phyloP scores from a whole-genome alignment of 2,888 invertebrate species.

The Drosophila anomelani region DNA sequence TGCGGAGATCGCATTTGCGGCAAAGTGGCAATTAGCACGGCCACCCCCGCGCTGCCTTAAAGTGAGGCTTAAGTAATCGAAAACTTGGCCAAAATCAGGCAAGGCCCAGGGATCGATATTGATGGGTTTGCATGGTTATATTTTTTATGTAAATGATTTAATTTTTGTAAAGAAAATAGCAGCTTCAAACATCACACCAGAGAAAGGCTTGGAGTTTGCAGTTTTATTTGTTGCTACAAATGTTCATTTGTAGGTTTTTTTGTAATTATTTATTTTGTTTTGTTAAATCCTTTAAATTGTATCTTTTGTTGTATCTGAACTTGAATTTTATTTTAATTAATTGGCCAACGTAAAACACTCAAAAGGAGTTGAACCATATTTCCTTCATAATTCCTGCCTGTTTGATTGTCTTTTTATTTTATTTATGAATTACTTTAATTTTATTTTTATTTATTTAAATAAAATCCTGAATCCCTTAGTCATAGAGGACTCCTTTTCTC shows the following conservation, averaged over 20 bases:
- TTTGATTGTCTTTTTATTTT: background rate
- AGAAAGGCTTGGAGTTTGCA: background rate
- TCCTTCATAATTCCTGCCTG: background rate
- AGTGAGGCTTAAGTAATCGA: conserved; percentile 28
- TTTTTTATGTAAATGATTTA: background rate
- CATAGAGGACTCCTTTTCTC: background rate
- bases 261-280: too few species aligned
- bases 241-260: too few species aligned
- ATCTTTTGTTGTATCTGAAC: too few species aligned
- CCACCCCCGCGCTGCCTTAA: conserved; percentile 8
- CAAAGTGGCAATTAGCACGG: conserved; percentile 42
- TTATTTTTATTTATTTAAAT: background rate
- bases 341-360: background rate
- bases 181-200: background rate
- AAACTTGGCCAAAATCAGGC: conserved; percentile 18
- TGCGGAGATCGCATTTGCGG: conserved; percentile 42
- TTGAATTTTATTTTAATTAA: background rate
- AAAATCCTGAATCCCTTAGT: background rate
- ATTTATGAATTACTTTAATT: background rate
- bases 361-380: background rate
- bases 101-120: background rate
- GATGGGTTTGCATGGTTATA: background rate
- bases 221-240: background rate
- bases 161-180: background rate
- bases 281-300: background rate